Conservation (phyloP, 1,140 invertebrate species). For the Sminthurides bifidus region DNA sequence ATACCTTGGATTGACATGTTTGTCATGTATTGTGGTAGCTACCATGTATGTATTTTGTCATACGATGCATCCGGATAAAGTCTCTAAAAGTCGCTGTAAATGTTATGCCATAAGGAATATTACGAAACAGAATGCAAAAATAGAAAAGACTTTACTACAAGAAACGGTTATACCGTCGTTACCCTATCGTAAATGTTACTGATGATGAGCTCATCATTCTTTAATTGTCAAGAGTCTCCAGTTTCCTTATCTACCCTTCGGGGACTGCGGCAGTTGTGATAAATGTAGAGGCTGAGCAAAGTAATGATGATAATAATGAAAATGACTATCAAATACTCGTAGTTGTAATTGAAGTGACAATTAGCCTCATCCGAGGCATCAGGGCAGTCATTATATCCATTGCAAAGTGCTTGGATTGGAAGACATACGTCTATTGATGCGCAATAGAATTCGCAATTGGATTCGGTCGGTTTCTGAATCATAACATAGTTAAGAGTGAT, state of each 20-base stretch:
- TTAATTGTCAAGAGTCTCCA: conserved; percentile 7
- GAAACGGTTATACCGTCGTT: conserved; percentile 3
- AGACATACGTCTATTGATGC: conserved; percentile 4
- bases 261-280: background rate
- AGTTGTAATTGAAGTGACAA: conserved; percentile 8
- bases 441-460: conserved; percentile 1
- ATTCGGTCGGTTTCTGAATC: conserved; percentile 2
- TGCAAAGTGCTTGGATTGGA: background rate
- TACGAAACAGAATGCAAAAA: too few species aligned
- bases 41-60: too few species aligned
- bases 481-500: conserved; percentile 1
- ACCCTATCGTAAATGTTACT: conserved; percentile 1
- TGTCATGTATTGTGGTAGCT: too few species aligned
- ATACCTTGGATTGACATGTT: too few species aligned
- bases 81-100: too few species aligned
- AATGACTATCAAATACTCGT: background rate
- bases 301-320: background rate
- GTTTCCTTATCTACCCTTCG: background rate
- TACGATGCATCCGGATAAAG: too few species aligned
- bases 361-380: background rate
- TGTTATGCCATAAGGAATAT: too few species aligned
- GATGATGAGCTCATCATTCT: conserved; percentile 6
- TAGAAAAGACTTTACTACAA: too few species aligned
- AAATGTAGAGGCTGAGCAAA: background rate
- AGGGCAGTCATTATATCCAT: background rate